These are phyloP conservation scores for Laticauda colubrina DNA, from an alignment of 2,113 vertebrate genomes.

Conservation along the genomic window DNA sequence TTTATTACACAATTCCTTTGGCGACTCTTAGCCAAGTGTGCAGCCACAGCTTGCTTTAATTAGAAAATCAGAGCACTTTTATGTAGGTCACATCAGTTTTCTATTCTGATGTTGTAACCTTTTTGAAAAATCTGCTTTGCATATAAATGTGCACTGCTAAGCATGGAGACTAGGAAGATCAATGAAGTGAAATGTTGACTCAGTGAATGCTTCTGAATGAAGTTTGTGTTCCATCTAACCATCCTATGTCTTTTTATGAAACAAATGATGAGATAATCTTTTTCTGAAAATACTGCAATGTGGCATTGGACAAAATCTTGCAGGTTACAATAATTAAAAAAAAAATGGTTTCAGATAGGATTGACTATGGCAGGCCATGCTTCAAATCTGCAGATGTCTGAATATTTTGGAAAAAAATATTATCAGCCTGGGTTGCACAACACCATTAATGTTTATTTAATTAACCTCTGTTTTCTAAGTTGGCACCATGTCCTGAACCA, in stretches of 20 bases:
- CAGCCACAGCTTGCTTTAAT: slow-evolving; percentile 76
- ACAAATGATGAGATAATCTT: slow-evolving; percentile 45
- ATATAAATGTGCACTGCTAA: slow-evolving; percentile 1
- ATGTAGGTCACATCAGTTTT: slow-evolving; percentile 80
- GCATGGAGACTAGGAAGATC: not conserved
- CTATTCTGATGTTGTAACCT: slow-evolving; percentile 71
- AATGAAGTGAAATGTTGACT: slow-evolving; percentile 1
- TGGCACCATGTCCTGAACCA: not conserved
- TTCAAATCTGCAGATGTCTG: slow-evolving; percentile 13
- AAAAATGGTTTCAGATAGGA: slow-evolving; percentile 29
- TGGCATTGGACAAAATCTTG: slow-evolving; percentile 37
- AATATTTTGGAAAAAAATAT: slow-evolving; percentile 2
- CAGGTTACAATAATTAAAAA: not conserved
- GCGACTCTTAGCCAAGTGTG: slow-evolving; percentile 61
- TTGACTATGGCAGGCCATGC: slow-evolving; percentile 32
- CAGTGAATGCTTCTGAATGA: slow-evolving; percentile 35
- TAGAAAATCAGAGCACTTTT: slow-evolving; percentile 75
- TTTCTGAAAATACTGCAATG: slow-evolving; percentile 32
- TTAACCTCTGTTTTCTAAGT: not conserved
- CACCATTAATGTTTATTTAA: not conserved
- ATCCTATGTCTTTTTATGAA: slow-evolving; percentile 38
- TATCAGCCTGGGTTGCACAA: not conserved
- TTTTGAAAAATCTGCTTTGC: slow-evolving; percentile 66
- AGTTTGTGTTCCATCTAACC: slow-evolving; percentile 33
- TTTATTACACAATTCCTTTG: slow-evolving; percentile 74